Evolutionary conservation across 2,888 invertebrate genomes (phyloP), one percentile per base, ranked within the genome.

Genomic region (Notodonta dromedarius): DNA sequence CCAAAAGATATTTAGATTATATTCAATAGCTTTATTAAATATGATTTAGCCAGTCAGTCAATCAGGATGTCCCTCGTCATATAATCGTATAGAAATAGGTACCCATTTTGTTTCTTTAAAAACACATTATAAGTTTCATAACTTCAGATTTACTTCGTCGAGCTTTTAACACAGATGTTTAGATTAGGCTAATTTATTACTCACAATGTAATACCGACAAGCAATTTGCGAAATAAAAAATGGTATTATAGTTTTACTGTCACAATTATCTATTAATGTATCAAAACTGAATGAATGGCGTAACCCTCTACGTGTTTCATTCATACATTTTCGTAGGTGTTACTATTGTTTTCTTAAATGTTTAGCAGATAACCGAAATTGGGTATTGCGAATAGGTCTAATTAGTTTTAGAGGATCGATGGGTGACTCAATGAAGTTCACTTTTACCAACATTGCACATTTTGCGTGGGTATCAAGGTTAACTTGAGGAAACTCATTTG

Each of bases 301-400:
- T 44, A 56, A 56, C 42, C 14, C 0, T 14, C 39, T 13, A 16
- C 16, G 8, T 40, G 52, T 51, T 65, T 71, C 67, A 75, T 75
- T 73, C 70, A 71, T 62, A 67, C 68, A 54, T 8, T 44, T 14
- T 50, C 13, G 74, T 74, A 66, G 74, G 74, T 61, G 73, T 61
- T 63, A 66, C 69, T 57, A 62, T 58, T 69, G 63, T 70, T 71
- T 66, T 60, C 52, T 48, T 72, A 70, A 60, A 57, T 63, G 54
- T 61, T 71, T 70, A 70, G 48, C 57, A 46, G 12, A 52, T 65
- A 59, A 63, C 72, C 62, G 59, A 74, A 70, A 62, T 54, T 56
- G 66, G 59, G 64, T 57, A 14, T 61, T 60, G 70, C 57, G 46
- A 74, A 73, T 71, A 68, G 65, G 61, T 60, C 65, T 72, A 73